Evolutionary conservation across 23 tunicate species (phyloP).

Genomic region (Botrylloides violaceus): DNA sequence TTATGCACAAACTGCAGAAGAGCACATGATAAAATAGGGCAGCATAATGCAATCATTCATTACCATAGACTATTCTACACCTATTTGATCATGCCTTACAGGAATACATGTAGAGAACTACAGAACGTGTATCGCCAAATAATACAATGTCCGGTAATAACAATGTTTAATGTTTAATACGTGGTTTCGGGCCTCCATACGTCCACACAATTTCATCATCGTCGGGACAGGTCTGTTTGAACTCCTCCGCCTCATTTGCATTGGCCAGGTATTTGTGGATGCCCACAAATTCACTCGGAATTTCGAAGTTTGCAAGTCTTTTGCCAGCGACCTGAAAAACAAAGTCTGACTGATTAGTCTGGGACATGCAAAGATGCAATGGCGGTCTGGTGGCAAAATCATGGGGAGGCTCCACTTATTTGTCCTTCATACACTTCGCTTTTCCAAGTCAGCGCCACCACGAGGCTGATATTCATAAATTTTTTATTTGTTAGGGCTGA

Average conservation of each 20-base stretch:
- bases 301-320: conserved; percentile 43
- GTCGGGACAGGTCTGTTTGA: conserved; percentile 71
- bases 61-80: background rate
- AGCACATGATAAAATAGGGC: background rate
- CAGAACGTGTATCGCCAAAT: background rate
- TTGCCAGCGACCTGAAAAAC: conserved; percentile 55
- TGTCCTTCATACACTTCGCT: no score
- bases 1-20: background rate
- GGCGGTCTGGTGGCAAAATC: no score
- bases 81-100: background rate
- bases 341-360: no score
- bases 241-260: conserved; percentile 72
- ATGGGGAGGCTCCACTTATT: no score
- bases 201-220: conserved; percentile 72
- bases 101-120: background rate
- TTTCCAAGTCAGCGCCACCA: no score
- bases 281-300: conserved; percentile 70
- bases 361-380: no score
- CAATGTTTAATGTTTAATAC: background rate
- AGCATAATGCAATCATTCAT: background rate
- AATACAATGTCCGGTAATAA: no score
- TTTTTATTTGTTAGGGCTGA: no score
- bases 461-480: no score
- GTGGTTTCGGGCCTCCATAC: no score
- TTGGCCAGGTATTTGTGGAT: conserved; percentile 62